Evolutionary conservation across 2,888 invertebrate species (phyloP), one percentile per base, ranked within the genome.

Genomic region (Nycteola revayana): DNA sequence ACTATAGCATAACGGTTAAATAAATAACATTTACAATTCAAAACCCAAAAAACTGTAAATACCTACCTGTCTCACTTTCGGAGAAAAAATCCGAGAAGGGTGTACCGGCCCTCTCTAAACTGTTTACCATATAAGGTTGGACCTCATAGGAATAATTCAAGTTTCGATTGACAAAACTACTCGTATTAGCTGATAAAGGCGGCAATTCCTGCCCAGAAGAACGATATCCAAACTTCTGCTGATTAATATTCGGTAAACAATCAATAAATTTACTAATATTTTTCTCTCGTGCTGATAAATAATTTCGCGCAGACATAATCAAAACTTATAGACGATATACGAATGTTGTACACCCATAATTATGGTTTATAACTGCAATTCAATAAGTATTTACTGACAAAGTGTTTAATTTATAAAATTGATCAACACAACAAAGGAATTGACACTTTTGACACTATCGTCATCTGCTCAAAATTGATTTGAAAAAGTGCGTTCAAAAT

Each of bases 251-350:
- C 7, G 87, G 87, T 56, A 88, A 71, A 60, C 71, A 82, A 66
- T 87, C 83, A 49, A 76, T 68, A 41, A 76, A 49, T 75, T 82
- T 85, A 51, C 60, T 71, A 34, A 70, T 61, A 66, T 66, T 80
- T 60, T 82, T 85, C 46, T 88, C 87, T 35, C 82, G 69, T 22
- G 80, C 77, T 17, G 85, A 83, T 36, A 80, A 59, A 62, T 80
- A 85, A 60, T 88, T 85, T 53, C 84, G 70, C 29, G 84, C 87
- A 49, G 87, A 88, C 87, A 88, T 88, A 74, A 71, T 84, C 66
- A 75, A 66, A 51, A 53, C 39, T 22, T 38, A 42, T 33, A 49
- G 10, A 31, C 31, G 20, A 36, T 39, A 22, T 20, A 10, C 25
- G 36, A 9, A 7, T 42, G 26, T 42, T 26, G 31, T 11, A 50